These are phyloP conservation scores for Xiphophorus hellerii DNA, from an alignment of 2,113 vertebrate genomes.

Conservation along the genomic window DNA sequence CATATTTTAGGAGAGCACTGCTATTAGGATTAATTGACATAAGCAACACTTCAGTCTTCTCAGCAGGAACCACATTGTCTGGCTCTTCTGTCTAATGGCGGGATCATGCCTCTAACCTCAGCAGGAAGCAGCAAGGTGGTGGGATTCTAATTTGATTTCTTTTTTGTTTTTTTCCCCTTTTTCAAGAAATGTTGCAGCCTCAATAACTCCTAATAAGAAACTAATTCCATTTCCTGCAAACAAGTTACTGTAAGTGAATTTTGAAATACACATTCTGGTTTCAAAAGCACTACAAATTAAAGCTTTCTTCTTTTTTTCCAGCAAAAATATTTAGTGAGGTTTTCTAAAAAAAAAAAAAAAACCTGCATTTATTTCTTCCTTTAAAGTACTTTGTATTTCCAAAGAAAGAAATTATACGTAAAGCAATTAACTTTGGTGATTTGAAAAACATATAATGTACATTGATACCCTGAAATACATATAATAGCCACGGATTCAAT, in stretches of 20 bases:
- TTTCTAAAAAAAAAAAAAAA: not conserved
- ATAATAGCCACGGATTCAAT: no score
- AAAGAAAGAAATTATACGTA: no score
- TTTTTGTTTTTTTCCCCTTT: not conserved
- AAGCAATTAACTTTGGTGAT: no score
- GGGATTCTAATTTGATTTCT: not conserved
- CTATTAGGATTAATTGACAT: not conserved
- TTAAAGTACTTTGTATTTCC: no score
- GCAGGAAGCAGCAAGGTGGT: not conserved
- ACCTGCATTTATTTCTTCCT: not conserved
- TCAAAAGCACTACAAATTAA: not conserved
- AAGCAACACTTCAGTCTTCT: not conserved
- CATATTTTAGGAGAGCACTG: not conserved
- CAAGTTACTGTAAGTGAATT: not conserved
- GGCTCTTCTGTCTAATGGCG: not conserved
- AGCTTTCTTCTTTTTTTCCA: not conserved
- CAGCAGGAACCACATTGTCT: not conserved
- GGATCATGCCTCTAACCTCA: not conserved
- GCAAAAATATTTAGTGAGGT: not conserved
- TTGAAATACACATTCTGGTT: not conserved
- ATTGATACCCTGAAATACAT: no score
- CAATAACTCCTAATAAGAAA: not conserved
- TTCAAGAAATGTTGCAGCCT: not conserved
- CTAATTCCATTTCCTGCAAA: not conserved
- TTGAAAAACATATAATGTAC: no score